Conservation (phyloP, 2,113 vertebrate species). For the Tragelaphus scriptus region DNA sequence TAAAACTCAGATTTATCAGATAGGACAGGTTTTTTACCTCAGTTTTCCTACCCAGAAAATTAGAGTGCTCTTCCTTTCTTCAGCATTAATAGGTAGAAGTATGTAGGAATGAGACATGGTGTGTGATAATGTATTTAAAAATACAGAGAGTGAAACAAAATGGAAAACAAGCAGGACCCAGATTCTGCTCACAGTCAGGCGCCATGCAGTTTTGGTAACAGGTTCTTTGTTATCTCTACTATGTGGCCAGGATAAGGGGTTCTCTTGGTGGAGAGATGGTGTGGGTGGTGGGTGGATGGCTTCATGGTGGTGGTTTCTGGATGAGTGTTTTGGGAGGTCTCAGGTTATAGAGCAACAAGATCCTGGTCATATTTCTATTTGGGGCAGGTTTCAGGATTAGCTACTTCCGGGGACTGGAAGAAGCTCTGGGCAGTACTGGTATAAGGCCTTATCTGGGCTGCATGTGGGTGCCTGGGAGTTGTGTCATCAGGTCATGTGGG, state of each 20-base stretch:
- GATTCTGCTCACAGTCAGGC: neutral
- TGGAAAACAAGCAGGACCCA: neutral
- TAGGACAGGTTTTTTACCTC: neutral
- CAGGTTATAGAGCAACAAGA: neutral
- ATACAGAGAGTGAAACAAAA: neutral
- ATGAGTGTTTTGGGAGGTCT: neutral
- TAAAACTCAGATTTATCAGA: neutral
- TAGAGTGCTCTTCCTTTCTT: neutral
- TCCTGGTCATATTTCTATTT: neutral
- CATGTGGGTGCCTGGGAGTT: neutral
- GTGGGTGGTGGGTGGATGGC: accelerated
- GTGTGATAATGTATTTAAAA: neutral
- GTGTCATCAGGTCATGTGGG: neutral
- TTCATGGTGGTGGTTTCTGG: neutral
- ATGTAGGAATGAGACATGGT: neutral
- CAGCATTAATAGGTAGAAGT: neutral
- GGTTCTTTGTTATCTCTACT: neutral
- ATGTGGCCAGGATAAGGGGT: neutral
- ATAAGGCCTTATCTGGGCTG: neutral
- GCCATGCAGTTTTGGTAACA: accelerated
- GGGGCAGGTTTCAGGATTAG: neutral
- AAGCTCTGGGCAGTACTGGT: accelerated
- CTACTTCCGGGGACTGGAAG: neutral
- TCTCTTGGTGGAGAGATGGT: neutral
- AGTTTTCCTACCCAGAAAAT: neutral